Percentiles rank a stretch among this genome's conserved stretches.
Conservation (phyloP, 2,113 vertebrate genomes). For the Gasterosteus nipponicus region DNA sequence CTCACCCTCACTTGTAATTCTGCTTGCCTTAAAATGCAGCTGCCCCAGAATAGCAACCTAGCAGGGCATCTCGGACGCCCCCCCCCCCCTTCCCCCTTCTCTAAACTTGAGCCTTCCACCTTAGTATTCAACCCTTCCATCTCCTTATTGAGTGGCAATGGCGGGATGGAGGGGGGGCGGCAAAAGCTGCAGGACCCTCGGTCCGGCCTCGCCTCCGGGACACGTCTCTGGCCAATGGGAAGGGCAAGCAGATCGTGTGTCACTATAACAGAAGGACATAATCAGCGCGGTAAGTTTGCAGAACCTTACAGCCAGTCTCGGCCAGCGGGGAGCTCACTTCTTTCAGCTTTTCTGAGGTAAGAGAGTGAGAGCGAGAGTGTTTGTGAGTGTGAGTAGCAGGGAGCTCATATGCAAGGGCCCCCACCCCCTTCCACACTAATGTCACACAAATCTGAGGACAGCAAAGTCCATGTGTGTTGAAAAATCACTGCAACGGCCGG, state of each 20-base stretch:
- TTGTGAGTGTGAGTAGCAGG: conserved; percentile 8
- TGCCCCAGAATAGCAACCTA: conserved; percentile 88
- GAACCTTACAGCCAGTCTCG: conserved; percentile 82
- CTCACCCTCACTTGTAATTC: conserved; percentile 61
- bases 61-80: conserved; percentile 63
- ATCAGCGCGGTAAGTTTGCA: conserved; percentile 80
- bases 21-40: conserved; percentile 75
- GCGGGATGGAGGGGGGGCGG: conserved; percentile 18
- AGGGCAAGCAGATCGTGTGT: conserved; percentile 83
- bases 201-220: conserved; percentile 47
- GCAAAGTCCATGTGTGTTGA: conserved; percentile 45
- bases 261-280: conserved; percentile 91
- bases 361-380: conserved; percentile 48
- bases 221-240: conserved; percentile 82
- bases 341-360: conserved; percentile 87
- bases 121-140: conserved; percentile 71
- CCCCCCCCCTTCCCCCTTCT: conserved; percentile 46
- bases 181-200: conserved; percentile 63
- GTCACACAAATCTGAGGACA: conserved; percentile 34
- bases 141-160: conserved; percentile 84
- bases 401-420: conserved; percentile 43
- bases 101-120: conserved; percentile 79
- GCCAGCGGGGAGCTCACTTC: conserved; percentile 85
- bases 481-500: conserved; percentile 54
- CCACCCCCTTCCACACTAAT: conserved; percentile 12